Evolutionary conservation across 2,888 invertebrate genomes (phyloP), one percentile per base, ranked within the genome.

Genomic region (Orthonevra nobilis): DNA sequence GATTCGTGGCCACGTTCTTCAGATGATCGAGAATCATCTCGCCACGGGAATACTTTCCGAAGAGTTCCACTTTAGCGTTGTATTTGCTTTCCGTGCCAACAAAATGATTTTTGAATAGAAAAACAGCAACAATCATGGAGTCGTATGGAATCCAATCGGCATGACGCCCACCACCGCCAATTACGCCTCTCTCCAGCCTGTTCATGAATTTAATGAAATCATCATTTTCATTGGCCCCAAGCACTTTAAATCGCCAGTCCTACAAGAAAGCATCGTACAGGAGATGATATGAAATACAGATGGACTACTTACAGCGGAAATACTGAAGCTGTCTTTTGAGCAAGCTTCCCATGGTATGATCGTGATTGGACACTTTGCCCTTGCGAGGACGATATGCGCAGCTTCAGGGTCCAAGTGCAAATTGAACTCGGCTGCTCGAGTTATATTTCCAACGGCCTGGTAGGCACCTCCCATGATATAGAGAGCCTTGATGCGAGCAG

Each of bases 401-500:
- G 94, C 93, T 86, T 95, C 95, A 0, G 95, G 94, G 88, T 95
- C 95, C 56, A 89, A 88, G 82, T 90, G 90, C 86, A 95, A 95
- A 87, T 95, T 95, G 85, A 28, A 48, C 15, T 61, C 61, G 3
- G 61, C 38, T 9, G 17, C 17, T 12, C 38, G 61, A 14, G 91
- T 91, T 9, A 89, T 85, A 83, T 93, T 93, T 9, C 92, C 93
- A 34, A 90, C 84, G 19, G 46, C 93, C 82, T 91, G 90, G 81
- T 92, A 91, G 87, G 94, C 93, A 77, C 96, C 95, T 9, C 95
- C 96, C 90, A 95, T 95, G 1, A 95, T 90, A 84, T 91, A 93
- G 34, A 95, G 88, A 52, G 92, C 92, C 50, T 92, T 92, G 0
- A 95, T 86, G 79, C 92, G 90, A 14, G 89, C 84, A 1, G 91